A percentile compares a stretch with the other conserved stretches of the same genome.
Evolutionary conservation across 2,797 vertebrate genomes (phyloP).

Genomic region (Gobio occitaniae): DNA sequence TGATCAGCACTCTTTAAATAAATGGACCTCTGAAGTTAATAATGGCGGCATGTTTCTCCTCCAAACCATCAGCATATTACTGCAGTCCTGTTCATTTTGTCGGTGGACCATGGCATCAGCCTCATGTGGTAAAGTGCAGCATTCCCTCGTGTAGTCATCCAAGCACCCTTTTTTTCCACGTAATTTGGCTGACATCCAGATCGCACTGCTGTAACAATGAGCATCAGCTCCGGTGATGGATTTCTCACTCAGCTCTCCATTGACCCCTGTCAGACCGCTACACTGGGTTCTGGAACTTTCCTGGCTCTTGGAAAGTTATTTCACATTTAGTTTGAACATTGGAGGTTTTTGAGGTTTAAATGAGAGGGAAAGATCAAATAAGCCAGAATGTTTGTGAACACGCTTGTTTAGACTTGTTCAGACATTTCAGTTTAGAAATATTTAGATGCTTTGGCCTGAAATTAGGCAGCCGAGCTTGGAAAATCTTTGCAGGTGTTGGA

Average conservation of each 20-base stretch:
- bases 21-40: not conserved
- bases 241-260: conserved; percentile 41
- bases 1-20: conserved; percentile 1
- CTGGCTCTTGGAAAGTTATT: conserved; percentile 10
- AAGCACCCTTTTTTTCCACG: not conserved
- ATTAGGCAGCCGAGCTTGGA: not conserved
- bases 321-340: not conserved
- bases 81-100: conserved; percentile 37
- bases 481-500: conserved; percentile 12
- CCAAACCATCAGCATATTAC: conserved; percentile 26
- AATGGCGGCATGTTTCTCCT: conserved; percentile 27
- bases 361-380: not conserved
- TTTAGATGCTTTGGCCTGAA: not conserved
- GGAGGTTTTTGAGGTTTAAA: not conserved
- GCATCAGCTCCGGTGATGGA: conserved; percentile 27
- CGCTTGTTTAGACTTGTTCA: conserved; percentile 15
- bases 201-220: conserved; percentile 29
- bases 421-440: conserved; percentile 3
- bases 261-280: conserved; percentile 23
- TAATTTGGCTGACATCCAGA: not conserved
- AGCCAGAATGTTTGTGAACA: not conserved
- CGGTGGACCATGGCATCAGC: not conserved
- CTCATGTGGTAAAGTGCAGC: conserved; percentile 16
- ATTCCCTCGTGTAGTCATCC: conserved; percentile 23
- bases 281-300: conserved; percentile 24